Evolutionary conservation across 1,140 invertebrate species (phyloP).

Genomic region (Drosophila punjabiensis): DNA sequence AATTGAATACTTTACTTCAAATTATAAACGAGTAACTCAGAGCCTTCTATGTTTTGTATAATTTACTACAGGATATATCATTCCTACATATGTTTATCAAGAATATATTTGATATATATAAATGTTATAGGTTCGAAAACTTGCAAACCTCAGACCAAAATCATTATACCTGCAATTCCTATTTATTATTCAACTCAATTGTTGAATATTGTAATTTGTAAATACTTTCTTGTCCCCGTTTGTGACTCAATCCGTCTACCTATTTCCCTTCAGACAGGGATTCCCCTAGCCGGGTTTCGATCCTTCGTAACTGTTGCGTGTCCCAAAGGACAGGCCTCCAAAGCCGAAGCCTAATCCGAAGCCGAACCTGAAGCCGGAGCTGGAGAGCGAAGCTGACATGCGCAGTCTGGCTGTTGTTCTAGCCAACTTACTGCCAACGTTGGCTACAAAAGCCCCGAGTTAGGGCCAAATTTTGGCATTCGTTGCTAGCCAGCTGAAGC

Average conservation of each 20-base stretch:
- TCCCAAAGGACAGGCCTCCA: neutral
- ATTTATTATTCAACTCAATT: neutral
- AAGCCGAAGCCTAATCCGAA: neutral
- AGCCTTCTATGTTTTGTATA: conserved; percentile 8
- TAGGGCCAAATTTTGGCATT: conserved; percentile 45
- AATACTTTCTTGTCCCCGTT: neutral
- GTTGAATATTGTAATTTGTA: neutral
- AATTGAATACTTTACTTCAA: conserved; percentile 24
- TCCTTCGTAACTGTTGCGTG: conserved; percentile 13
- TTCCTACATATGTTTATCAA: too few species aligned
- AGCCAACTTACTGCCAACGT: neutral
- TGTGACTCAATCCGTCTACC: neutral
- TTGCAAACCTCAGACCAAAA: too few species aligned
- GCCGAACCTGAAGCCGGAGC: neutral
- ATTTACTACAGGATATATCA: too few species aligned
- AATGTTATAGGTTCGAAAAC: too few species aligned
- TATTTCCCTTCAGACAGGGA: neutral
- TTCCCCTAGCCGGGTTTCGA: conserved; percentile 10
- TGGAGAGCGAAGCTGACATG: conserved; percentile 41
- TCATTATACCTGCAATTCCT: too few species aligned
- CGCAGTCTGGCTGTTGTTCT: conserved; percentile 38
- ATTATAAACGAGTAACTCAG: conserved; percentile 32
- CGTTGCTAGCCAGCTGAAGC: conserved; percentile 59
- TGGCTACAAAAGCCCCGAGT: conserved; percentile 56
- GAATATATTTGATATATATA: too few species aligned